Base-by-base conservation (phyloP, 2,797 vertebrate genomes). In the Moxostoma hubbsi region DNA sequence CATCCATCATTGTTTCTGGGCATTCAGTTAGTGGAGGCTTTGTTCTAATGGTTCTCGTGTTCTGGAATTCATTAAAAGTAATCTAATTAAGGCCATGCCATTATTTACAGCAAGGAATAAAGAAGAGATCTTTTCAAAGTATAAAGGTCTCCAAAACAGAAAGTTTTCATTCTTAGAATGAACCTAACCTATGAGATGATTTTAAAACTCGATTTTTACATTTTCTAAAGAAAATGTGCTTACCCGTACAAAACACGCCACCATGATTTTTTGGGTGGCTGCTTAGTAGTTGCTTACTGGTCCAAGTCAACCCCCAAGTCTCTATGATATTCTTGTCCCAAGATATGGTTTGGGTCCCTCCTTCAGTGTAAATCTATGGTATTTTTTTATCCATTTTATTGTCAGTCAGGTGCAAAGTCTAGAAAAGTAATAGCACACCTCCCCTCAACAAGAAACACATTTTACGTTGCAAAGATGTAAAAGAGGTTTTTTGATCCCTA, bases 71-170 rank as follows among this genome's bases (percentile, higher is more conserved):
- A 45, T 69, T 53, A 2, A 58, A 47, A 59, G 13, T 6, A 7
- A 67, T 67, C 1, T 9, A 36, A 77, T 68, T 16, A 16, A 51
- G 64, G 57, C 55, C 18, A 12, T 36, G 15, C 15, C 43, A 66
- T 66, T 58, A 57, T 7, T 66, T 57, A 55, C 43, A 50, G n/a
- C 11, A 46, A 46, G 0, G 49, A 66, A 66, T 66, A 75, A 57
- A 57, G 1, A 65, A 46, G n/a, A 50, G 47, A 13, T 24, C 13
- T 57, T 7, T 57, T 15, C 36, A 24, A 7, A 58, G n/a, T n/a
- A 12, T 54, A 10, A 12, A n/a, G 2, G 6, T 45, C 51, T 53
- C 51, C 5, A 6, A 53, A 53, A 13, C 51, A 1, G 49, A 9
- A 9, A 51, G 49, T 24, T 24, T 24, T 24, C 24, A 51, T 10